Evolutionary conservation across 2,888 invertebrate species (phyloP).

Genomic region (Hirtodrosophila alboralis): DNA sequence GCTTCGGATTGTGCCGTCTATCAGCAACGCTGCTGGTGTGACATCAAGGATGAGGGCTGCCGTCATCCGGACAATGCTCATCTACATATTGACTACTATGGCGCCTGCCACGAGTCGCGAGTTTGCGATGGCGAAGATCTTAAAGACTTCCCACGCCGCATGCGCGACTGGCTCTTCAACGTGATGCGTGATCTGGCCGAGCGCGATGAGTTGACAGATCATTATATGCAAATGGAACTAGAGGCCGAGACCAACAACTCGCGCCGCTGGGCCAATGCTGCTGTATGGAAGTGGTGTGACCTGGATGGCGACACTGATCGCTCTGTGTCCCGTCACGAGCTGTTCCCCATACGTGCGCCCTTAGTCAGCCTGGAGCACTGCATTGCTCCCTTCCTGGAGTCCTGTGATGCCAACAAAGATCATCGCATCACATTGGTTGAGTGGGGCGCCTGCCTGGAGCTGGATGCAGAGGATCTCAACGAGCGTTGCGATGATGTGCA

Average conservation of each 20-base stretch:
- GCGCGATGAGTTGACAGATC: constrained; percentile 91
- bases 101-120: constrained; percentile 91
- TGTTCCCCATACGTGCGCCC: constrained; percentile 97
- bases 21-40: constrained; percentile 96
- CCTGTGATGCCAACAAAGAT: constrained; percentile 94
- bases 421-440: constrained; percentile 95
- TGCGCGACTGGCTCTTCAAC: constrained; percentile 99
- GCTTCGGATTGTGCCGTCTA: constrained; percentile 97
- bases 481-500: constrained; percentile 92
- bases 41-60: constrained; percentile 90
- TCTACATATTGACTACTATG: constrained; percentile 97
- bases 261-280: constrained; percentile 94
- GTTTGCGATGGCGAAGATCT: constrained; percentile 91
- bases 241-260: constrained; percentile 95
- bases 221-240: constrained; percentile 93
- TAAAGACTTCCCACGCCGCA: constrained; percentile 97
- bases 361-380: constrained; percentile 98
- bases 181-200: constrained; percentile 97
- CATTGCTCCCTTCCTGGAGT: constrained; percentile 97
- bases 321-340: constrained; percentile 95
- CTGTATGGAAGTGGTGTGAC: constrained; percentile 99
- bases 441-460: constrained; percentile 95
- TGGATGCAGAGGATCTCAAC: constrained; percentile 92
- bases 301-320: constrained; percentile 96
- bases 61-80: constrained; percentile 90